Evolutionary conservation across 2,888 invertebrate species (phyloP), one percentile per base, ranked within the genome.

Genomic region (Mesochorus sp.): DNA sequence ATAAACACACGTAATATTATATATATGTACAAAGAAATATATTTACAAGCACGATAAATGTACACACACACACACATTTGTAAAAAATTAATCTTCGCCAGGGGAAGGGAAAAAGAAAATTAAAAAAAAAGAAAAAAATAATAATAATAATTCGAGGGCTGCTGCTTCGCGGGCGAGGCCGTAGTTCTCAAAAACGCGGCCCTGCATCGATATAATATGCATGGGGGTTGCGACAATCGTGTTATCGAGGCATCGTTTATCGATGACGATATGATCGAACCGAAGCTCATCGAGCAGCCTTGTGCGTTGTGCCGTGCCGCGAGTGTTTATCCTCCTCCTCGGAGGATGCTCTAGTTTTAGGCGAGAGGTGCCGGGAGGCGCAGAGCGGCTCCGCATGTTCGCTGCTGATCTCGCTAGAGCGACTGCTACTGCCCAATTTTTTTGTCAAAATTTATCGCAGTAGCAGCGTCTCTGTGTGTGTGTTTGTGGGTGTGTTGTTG

Each of bases 261-360:
- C 47, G 34, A 26, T 39, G n/a, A n/a, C 44, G 14, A 55, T 39
- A 57, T 62, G 74, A n/a, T 59, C 37, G 53, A 44, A 70, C 26
- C 44, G 4, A 47, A 47, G 59, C n/a, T n/a, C n/a, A 71, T 70
- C 3, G 28, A 12, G 28, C 28, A 12, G 59, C 53, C 42, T 24
- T 28, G 78, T 78, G 74, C 59, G 26, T 37, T 28, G 74, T 34
- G 66, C 21, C 19, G 61, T 62, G 75, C 28, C 59, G n/a, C n/a
- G n/a, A 66, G 75, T 28, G 55, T 67, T 39, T 55, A 71, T 74
- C 66, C 66, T 70, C 66, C 66, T 70, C 39, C 12, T 14, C 51
- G 61, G 64, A 79, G 74, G 78, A 79, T 79, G 78, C 75, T 79
- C 78, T 79, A 79, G 78, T 79, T 62, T 24, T 19, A 74, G 66